Evolutionary conservation across 2,797 vertebrate species (phyloP).

Genomic region (Hypotaenidia philippensis): DNA sequence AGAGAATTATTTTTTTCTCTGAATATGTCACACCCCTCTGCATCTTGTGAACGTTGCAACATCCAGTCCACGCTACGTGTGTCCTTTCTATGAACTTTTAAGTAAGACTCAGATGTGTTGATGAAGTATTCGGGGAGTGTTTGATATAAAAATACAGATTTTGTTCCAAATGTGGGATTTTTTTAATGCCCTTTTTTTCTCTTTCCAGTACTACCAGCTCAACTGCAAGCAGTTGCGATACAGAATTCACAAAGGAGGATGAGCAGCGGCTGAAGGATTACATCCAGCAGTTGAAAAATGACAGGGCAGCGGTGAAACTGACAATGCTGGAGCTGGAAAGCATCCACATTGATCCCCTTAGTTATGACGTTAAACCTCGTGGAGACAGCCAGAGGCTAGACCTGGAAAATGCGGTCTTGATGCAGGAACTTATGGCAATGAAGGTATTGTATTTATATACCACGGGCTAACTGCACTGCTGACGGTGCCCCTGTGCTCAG

Average conservation of each 20-base stretch:
- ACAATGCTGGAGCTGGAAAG: constrained; percentile 91
- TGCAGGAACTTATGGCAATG: constrained; percentile 94
- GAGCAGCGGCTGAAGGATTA: constrained; percentile 90
- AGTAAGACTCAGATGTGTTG: neutral
- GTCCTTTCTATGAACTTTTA: neutral
- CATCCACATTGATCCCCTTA: constrained; percentile 89
- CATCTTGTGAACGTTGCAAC: neutral
- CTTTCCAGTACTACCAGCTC: constrained; percentile 88
- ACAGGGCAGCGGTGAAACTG: constrained; percentile 88
- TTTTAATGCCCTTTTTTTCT: neutral
- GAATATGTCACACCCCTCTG: neutral
- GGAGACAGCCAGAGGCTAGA: constrained; percentile 88
- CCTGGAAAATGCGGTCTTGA: constrained; percentile 89
- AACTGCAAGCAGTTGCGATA: constrained; percentile 90
- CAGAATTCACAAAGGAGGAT: constrained; percentile 89
- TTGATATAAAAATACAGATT: neutral
- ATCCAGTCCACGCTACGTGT: fast-evolving
- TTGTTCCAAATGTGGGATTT: neutral
- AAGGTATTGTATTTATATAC: constrained; percentile 80
- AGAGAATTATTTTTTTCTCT: neutral
- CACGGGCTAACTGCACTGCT: neutral
- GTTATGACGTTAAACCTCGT: constrained; percentile 86
- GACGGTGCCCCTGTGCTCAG: neutral
- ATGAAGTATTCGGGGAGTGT: neutral
- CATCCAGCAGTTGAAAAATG: constrained; percentile 89